Evolutionary conservation across 2,888 invertebrate genomes (phyloP).

Genomic region (Andricus curvator): DNA sequence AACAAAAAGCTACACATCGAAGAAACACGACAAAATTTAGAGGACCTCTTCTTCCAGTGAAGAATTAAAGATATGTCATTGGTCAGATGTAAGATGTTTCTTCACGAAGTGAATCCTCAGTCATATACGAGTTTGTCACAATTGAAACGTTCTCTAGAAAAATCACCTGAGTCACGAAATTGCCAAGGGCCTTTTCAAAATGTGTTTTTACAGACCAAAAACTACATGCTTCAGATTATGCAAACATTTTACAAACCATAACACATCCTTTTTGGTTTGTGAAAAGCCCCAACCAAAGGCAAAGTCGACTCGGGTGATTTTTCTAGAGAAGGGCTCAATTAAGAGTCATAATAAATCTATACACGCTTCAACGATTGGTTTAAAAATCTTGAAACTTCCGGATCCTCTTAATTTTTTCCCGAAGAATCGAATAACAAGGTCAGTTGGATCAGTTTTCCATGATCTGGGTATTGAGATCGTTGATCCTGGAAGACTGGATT

Average conservation of each 20-base stretch:
- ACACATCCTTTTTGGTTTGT: too few species aligned
- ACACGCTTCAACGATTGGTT: conserved; percentile 6
- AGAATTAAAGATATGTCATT: background rate
- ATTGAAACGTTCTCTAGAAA: too few species aligned
- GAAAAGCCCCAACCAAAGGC: too few species aligned
- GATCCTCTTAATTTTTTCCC: background rate
- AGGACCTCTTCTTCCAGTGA: background rate
- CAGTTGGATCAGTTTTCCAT: background rate
- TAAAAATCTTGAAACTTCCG: background rate
- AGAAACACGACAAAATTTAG: background rate
- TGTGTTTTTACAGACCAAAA: too few species aligned
- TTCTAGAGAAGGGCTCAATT: background rate
- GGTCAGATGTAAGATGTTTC: background rate
- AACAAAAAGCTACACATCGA: conserved; percentile 6
- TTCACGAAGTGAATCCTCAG: background rate
- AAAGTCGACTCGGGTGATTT: too few species aligned
- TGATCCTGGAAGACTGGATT: conserved; percentile 15
- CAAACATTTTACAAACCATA: too few species aligned
- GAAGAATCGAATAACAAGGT: background rate
- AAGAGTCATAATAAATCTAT: background rate
- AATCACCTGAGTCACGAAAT: too few species aligned
- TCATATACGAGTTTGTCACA: background rate
- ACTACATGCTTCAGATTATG: too few species aligned
- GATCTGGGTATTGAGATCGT: background rate
- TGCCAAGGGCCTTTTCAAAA: too few species aligned